phyloP scores from a whole-genome alignment of 2,888 invertebrate species.

The Bruchidius siliquastri region DNA sequence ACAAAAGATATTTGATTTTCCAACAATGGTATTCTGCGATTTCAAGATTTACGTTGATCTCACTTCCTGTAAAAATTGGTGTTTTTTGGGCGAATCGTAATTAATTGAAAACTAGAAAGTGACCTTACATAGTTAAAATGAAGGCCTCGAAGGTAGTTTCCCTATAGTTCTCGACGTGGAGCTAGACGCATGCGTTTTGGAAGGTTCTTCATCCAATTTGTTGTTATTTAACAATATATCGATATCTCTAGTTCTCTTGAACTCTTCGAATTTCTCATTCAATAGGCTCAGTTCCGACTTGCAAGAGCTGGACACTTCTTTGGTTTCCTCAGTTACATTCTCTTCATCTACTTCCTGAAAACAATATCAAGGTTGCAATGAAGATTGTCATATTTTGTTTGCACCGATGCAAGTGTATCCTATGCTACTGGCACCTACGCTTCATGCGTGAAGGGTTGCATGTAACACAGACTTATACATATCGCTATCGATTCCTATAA shows the following conservation, averaged over 20 bases:
- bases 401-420: too few species aligned
- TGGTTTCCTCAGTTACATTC: constrained; percentile 48
- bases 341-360: constrained; percentile 68
- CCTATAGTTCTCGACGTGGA: constrained; percentile 34
- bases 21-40: too few species aligned
- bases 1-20: too few species aligned
- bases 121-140: constrained; percentile 30
- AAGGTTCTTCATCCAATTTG: constrained; percentile 10
- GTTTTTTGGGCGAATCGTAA: too few species aligned
- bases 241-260: constrained; percentile 48
- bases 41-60: too few species aligned
- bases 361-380: not conserved
- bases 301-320: constrained; percentile 46
- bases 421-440: too few species aligned
- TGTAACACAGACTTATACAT: too few species aligned
- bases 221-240: constrained; percentile 27
- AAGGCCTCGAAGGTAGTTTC: constrained; percentile 39
- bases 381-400: too few species aligned
- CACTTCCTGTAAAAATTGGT: too few species aligned
- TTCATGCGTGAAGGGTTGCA: too few species aligned
- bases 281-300: constrained; percentile 49
- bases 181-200: constrained; percentile 15
- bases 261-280: constrained; percentile 56
- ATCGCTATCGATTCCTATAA: too few species aligned
- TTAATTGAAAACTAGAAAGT: too few species aligned